Percentiles rank a stretch among this genome's conserved stretches.
These are phyloP conservation scores for Amphipoea lucens DNA, from an alignment of 2,888 invertebrate genomes.

Conservation along the genomic window DNA sequence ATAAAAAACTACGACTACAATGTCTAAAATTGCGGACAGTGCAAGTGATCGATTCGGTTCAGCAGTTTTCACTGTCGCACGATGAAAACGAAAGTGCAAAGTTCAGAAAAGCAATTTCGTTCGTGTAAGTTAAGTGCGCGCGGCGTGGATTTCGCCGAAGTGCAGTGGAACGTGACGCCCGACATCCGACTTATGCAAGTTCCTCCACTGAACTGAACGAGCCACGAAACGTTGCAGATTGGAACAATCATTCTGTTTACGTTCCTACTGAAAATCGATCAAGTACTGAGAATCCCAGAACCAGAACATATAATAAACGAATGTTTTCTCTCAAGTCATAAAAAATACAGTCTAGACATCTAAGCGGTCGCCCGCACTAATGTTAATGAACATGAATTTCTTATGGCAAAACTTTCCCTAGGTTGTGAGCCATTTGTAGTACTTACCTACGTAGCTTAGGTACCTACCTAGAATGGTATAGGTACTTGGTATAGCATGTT, in stretches of 20 bases:
- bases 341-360: slow-evolving; percentile 55
- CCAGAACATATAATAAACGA: slow-evolving; percentile 4
- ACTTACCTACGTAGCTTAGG: slow-evolving; percentile 15
- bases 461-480: slow-evolving; percentile 21
- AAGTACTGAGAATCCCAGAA: slow-evolving; percentile 1
- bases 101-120: slow-evolving; percentile 71
- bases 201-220: slow-evolving; percentile 74
- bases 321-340: slow-evolving; percentile 33
- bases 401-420: slow-evolving; percentile 57
- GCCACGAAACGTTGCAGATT: slow-evolving; percentile 63
- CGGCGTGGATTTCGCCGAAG: slow-evolving; percentile 78
- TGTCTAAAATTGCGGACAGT: slow-evolving; percentile 38
- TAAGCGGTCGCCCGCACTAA: slow-evolving; percentile 29
- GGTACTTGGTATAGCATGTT: slow-evolving; percentile 18
- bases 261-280: slow-evolving; percentile 17
- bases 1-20: slow-evolving; percentile 22
- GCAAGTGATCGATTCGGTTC: slow-evolving; percentile 59
- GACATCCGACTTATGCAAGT: slow-evolving; percentile 81
- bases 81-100: slow-evolving; percentile 78
- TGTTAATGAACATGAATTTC: slow-evolving; percentile 54
- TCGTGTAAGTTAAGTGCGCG: slow-evolving; percentile 69
- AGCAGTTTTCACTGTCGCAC: slow-evolving; percentile 64
- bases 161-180: slow-evolving; percentile 81
- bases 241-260: slow-evolving; percentile 34
- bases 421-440: slow-evolving; percentile 46